Percentiles rank a stretch among this genome's conserved stretches.
These are phyloP conservation scores for Ceyx margarethae DNA, from an alignment of 2,113 vertebrate species.

Conservation along the genomic window DNA sequence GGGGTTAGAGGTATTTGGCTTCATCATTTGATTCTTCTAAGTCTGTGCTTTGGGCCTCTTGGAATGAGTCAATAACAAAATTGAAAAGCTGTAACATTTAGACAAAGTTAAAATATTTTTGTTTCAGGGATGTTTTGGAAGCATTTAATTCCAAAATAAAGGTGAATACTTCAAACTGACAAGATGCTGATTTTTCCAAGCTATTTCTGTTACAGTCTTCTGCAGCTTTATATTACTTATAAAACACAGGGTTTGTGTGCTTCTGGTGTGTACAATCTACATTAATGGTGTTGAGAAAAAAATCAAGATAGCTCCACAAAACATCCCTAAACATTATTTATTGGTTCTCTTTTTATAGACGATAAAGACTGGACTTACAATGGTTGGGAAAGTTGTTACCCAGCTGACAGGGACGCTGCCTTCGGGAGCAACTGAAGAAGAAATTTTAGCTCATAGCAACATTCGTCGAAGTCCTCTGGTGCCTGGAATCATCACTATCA, in stretches of 20 bases:
- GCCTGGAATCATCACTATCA: slow-evolving; percentile 91
- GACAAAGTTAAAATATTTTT: not conserved
- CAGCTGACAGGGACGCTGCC: slow-evolving; percentile 92
- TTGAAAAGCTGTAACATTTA: not conserved
- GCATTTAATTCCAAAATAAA: not conserved
- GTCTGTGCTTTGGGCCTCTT: fast-evolving
- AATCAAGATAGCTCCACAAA: not conserved
- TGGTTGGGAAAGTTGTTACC: slow-evolving; percentile 97
- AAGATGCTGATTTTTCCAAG: not conserved
- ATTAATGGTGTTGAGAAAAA: not conserved
- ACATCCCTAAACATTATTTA: not conserved
- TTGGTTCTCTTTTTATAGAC: slow-evolving; percentile 76
- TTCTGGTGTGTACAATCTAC: not conserved
- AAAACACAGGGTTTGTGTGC: not conserved
- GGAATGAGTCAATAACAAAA: not conserved
- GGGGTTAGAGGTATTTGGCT: not conserved
- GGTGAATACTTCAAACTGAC: not conserved
- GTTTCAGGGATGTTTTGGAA: not conserved
- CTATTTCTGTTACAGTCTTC: not conserved
- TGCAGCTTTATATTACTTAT: not conserved
- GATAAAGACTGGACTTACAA: slow-evolving; percentile 92
- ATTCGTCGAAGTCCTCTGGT: slow-evolving; percentile 86
- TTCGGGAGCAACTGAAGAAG: slow-evolving; percentile 87
- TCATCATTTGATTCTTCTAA: not conserved
- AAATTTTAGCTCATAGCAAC: slow-evolving; percentile 83